These are phyloP conservation scores for Drosophila asahinai DNA, from an alignment of 1,140 invertebrate species.

Conservation along the genomic window DNA sequence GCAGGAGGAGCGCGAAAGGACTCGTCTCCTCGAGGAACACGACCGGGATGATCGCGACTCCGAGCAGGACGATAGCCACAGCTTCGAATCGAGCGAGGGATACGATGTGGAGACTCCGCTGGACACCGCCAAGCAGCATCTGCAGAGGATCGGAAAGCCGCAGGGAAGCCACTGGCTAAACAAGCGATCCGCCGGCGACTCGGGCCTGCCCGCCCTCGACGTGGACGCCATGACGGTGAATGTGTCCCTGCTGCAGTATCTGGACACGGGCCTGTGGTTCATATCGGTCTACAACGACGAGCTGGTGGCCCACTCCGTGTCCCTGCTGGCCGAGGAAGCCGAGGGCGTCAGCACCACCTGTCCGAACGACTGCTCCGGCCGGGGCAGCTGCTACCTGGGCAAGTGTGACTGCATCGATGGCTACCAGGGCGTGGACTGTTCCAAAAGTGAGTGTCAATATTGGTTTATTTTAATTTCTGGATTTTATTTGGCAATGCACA, in stretches of 20 bases:
- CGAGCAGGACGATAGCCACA: slow-evolving; percentile 39
- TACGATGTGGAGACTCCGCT: slow-evolving; percentile 69
- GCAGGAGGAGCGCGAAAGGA: slow-evolving; percentile 22
- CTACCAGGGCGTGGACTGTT: slow-evolving; percentile 95
- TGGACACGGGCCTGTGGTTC: slow-evolving; percentile 97
- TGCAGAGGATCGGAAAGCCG: slow-evolving; percentile 34
- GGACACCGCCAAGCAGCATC: slow-evolving; percentile 63
- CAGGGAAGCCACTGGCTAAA: slow-evolving; percentile 31
- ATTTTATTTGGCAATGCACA: too few relatives aligned
- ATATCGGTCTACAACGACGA: slow-evolving; percentile 98
- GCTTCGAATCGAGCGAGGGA: slow-evolving; percentile 50
- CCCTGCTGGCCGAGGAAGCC: slow-evolving; percentile 92
- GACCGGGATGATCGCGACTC: slow-evolving; percentile 27
- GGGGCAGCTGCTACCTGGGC: slow-evolving; percentile 97
- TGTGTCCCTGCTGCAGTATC: slow-evolving; percentile 93
- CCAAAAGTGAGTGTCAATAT: slow-evolving; percentile 91
- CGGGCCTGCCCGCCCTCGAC: slow-evolving; percentile 82
- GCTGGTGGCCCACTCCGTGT: slow-evolving; percentile 92
- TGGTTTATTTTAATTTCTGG: background rate
- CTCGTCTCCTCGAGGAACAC: background rate
- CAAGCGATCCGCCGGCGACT: slow-evolving; percentile 67
- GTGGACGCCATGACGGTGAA: slow-evolving; percentile 91
- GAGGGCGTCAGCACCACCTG: slow-evolving; percentile 95
- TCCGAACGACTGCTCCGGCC: slow-evolving; percentile 96
- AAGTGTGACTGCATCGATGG: slow-evolving; percentile 98